Base-by-base conservation (phyloP, 2,113 vertebrate species). In the Alouatta palliata region DNA sequence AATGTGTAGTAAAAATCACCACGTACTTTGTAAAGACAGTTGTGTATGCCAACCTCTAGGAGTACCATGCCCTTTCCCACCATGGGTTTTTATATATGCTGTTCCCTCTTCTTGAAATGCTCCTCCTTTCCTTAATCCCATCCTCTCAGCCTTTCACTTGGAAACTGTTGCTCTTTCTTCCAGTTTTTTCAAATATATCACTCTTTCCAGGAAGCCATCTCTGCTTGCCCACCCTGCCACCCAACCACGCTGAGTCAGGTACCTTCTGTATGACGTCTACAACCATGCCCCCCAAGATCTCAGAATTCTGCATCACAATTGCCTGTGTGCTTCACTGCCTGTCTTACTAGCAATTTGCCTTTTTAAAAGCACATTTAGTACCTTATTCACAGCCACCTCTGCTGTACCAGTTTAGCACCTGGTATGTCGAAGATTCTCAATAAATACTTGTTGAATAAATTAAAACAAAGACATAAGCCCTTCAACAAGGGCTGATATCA, bases 231-330 rank as follows among this genome's bases (percentile, higher is more conserved):
- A 10, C 2, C 3, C 16, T 2, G 2, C 2, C 37, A 32, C 14
- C 43, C 35, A 30, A 1, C 45, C 27, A 1, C 35, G 20, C 12
- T 56, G 1, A 8, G 40, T n/a, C 37, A 37, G 19, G 0, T 9
- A 5, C 10, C n/a, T 87, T 61, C 87, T 94, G 30, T 16, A 2
- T 25, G 7, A 58, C 16, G 35, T n/a, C 9, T 6, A 19, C 20
- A 3, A 30, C 5, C n/a, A 0, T 64, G 17, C 1, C 4, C 20
- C 19, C 8, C 9, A 45, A 5, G 23, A 70, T 76, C 40, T 19
- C 64, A 64, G 58, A 37, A 43, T 61, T 70, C 21, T 56, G 5
- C 8, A 19, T 70, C n/a, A 32, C 21, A 37, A 8, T 23, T 40
- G 43, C 30, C 25, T 21, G 17, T 45, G 21, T 27, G 45, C 1